Percentiles rank a stretch among this genome's conserved stretches.
These are phyloP conservation scores for Drosophila virilis DNA, from an alignment of 1,140 invertebrate species.

Conservation along the genomic window DNA sequence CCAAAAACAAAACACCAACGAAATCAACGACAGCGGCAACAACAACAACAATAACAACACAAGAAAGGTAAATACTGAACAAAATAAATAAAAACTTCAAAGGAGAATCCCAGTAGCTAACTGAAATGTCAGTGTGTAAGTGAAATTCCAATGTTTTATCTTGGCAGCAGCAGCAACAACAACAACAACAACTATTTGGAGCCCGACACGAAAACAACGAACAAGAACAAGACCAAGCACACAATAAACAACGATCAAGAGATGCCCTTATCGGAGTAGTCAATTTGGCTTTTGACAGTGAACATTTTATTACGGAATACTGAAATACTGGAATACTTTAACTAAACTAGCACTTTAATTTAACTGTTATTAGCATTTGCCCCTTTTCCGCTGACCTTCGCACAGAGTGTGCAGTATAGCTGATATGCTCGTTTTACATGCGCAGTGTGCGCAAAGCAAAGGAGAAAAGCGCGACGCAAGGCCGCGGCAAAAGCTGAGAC, in stretches of 20 bases:
- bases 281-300: background rate
- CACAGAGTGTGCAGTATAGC: background rate
- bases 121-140: constrained; percentile 60
- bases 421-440: constrained; percentile 34
- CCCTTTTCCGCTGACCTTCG: constrained; percentile 10
- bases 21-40: constrained; percentile 15
- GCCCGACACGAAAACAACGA: constrained; percentile 42
- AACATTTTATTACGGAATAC: too few species aligned
- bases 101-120: constrained; percentile 78
- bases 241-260: background rate
- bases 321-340: background rate
- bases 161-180: constrained; percentile 35
- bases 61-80: constrained; percentile 66
- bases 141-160: constrained; percentile 80
- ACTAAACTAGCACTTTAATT: background rate
- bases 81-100: constrained; percentile 79
- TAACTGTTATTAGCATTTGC: background rate
- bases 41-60: constrained; percentile 47
- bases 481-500: constrained; percentile 41
- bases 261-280: constrained; percentile 22
- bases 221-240: constrained; percentile 20
- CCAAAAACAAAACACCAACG: constrained; percentile 40
- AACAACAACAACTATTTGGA: constrained; percentile 39
- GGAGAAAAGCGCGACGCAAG: constrained; percentile 58
- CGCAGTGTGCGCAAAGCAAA: constrained; percentile 35